Evolutionary conservation across 2,113 vertebrate genomes (phyloP).

Genomic region (Alectura lathami): DNA sequence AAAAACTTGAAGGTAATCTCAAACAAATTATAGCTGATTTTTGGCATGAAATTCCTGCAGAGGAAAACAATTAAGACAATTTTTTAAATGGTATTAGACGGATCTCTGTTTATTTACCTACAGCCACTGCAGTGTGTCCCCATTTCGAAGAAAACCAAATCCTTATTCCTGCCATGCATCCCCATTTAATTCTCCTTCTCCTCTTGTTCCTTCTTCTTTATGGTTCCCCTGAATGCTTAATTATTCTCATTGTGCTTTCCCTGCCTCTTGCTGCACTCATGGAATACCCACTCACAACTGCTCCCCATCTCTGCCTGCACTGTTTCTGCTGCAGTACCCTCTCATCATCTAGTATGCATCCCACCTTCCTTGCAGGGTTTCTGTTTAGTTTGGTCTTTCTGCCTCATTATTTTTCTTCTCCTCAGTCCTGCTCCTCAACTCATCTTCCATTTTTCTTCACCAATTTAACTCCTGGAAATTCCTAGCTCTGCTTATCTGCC

Average conservation of each 20-base stretch:
- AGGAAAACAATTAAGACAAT: background rate
- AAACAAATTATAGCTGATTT: background rate
- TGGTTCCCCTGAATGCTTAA: background rate
- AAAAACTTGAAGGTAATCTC: background rate
- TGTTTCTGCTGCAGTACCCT: background rate
- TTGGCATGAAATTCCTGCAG: background rate
- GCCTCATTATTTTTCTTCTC: background rate
- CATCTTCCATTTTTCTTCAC: background rate
- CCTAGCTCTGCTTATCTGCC: background rate
- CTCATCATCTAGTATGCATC: background rate
- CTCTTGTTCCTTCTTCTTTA: background rate
- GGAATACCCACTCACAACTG: background rate
- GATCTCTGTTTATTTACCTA: background rate
- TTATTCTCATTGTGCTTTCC: background rate
- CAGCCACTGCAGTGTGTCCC: background rate
- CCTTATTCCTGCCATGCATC: background rate
- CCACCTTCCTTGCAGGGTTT: background rate
- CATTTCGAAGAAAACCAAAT: background rate
- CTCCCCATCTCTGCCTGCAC: background rate
- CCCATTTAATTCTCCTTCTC: background rate
- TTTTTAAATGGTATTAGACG: background rate
- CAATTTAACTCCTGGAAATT: background rate
- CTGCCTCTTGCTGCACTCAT: background rate
- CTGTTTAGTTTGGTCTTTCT: background rate
- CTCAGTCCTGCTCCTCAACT: background rate